Evolutionary conservation across 2,888 invertebrate genomes (phyloP), one percentile per base, ranked within the genome.

Genomic region (Tetranychus piercei): DNA sequence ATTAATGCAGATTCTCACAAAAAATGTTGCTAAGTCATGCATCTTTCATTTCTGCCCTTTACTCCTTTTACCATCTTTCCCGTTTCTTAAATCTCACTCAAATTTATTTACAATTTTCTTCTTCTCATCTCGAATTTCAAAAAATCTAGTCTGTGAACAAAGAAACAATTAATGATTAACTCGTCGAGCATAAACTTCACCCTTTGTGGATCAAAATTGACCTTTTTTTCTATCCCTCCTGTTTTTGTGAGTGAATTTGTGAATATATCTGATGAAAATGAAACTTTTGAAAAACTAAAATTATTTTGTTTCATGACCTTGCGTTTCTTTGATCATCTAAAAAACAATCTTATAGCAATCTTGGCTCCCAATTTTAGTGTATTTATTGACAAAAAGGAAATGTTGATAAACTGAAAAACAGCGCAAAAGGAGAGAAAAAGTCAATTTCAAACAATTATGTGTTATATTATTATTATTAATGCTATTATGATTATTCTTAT

Each of bases 391-490:
- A 55, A 6, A 3, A 55, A 55, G 15, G 55, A 55, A 55, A 9
- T 2, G 15, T 55, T 55, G 45, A 45, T 45, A 45, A 45, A 45
- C 45, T 9, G 15, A 3, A 45, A 15, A 55, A 9, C 9, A 55
- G 15, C 11, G 55, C 11, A 55, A 55, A 45, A 55, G 55, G 55
- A 55, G 7, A 55, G 34, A 5, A 55, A 9, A 55, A 55, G 55
- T 55, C 55, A 55, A 55, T 55, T 55, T 55, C 9, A 55, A 45
- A 55, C 55, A 55, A 55, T 55, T 55, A 55, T 55, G 55, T 55
- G 55, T 55, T 55, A 55, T 55, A 55, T 55, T 55, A 55, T 55
- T 55, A 55, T 55, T 55, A 55, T 55, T 55, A 55, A 55, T 55
- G 15, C 6, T 55, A 55, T 55, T 55, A 55, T 55, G 9, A 55